Evolutionary conservation across 2,888 invertebrate genomes (phyloP).

Genomic region (Spisula subtruncata): DNA sequence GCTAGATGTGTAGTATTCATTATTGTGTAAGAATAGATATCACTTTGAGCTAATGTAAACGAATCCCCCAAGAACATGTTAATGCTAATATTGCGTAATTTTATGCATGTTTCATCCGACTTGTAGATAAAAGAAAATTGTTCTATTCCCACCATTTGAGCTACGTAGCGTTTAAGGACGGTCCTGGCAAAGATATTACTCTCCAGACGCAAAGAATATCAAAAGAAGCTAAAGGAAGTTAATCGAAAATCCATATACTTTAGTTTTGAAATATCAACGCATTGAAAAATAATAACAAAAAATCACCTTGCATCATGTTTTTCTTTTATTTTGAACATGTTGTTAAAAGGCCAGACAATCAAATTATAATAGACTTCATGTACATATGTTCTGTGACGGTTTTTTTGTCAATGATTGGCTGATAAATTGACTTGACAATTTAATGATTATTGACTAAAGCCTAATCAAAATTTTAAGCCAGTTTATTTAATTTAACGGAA

Average conservation of each 20-base stretch:
- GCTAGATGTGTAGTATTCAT: not conserved
- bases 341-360: not conserved
- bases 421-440: too few relatives aligned
- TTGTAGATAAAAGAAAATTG: constrained; percentile 44
- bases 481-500: too few relatives aligned
- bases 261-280: constrained; percentile 42
- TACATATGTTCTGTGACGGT: too few relatives aligned
- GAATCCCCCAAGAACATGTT: not conserved
- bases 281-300: constrained; percentile 13
- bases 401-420: too few relatives aligned
- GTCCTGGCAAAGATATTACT: constrained; percentile 51
- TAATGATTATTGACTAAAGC: too few relatives aligned
- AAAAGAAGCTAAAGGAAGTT: not conserved
- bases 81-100: constrained; percentile 36
- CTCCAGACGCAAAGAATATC: constrained; percentile 59
- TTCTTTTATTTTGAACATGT: not conserved
- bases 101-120: constrained; percentile 35
- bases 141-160: constrained; percentile 59
- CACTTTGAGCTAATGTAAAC: not conserved
- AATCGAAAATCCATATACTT: constrained; percentile 32
- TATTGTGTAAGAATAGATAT: not conserved
- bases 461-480: too few relatives aligned
- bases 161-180: constrained; percentile 52
- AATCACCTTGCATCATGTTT: not conserved
- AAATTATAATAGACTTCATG: not conserved